A percentile compares a stretch with the other conserved stretches of the same genome.
Conservation (phyloP, 2,888 invertebrate species). For the Limulus polyphemus region DNA sequence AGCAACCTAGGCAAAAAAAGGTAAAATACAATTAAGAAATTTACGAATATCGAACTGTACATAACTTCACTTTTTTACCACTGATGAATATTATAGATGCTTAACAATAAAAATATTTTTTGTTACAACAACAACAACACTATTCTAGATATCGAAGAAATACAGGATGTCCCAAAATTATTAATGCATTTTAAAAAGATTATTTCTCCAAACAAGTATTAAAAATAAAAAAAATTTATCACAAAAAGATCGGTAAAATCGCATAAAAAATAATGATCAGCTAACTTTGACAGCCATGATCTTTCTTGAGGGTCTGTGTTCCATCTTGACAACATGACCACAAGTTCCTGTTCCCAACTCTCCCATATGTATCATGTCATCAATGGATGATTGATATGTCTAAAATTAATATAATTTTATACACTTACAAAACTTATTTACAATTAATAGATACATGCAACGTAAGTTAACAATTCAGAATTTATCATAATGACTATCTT, state of each 20-base stretch:
- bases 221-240: background rate
- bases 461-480: background rate
- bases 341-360: slow-evolving; percentile 91
- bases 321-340: slow-evolving; percentile 95
- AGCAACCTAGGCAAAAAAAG: no score
- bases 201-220: background rate
- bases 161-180: no score
- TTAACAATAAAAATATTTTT: no score
- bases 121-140: no score
- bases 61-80: no score
- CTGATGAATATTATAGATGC: no score
- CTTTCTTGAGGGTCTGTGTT: slow-evolving; percentile 67
- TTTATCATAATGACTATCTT: background rate
- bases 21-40: no score
- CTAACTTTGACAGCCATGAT: slow-evolving; percentile 85
- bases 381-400: slow-evolving; percentile 64
- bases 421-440: slow-evolving; percentile 5
- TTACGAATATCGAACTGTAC: no score
- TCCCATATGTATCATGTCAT: slow-evolving; percentile 45
- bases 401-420: slow-evolving; percentile 30
- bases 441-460: background rate
- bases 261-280: background rate
- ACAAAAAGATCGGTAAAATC: background rate
- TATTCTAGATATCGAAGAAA: no score
- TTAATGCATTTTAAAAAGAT: no score